Evolutionary conservation across 2,888 invertebrate species (phyloP).

Genomic region (Masnerella sp.): DNA sequence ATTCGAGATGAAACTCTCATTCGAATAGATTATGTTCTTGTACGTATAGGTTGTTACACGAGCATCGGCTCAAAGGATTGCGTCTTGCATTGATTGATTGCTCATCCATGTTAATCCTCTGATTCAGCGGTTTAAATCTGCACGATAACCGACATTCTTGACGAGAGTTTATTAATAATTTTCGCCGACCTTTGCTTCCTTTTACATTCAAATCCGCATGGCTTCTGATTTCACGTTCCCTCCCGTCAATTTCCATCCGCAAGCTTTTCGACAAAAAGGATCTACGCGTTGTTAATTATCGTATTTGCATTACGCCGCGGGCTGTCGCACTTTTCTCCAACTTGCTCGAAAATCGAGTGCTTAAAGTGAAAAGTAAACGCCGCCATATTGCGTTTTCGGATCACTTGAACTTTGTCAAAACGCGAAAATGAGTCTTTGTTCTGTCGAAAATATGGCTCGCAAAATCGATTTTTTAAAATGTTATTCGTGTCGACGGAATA

Average conservation of each 20-base stretch:
- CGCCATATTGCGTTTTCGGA: slow-evolving; percentile 18
- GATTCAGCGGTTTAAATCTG: slow-evolving; percentile 39
- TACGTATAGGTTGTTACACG: slow-evolving; percentile 26
- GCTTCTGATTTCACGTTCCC: neutral
- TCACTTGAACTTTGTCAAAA: slow-evolving; percentile 20
- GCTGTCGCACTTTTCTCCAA: too few species aligned
- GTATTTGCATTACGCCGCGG: slow-evolving; percentile 7
- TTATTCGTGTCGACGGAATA: neutral
- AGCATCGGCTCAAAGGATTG: slow-evolving; percentile 46
- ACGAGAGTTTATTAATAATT: slow-evolving; percentile 11
- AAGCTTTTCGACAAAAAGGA: neutral
- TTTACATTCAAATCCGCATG: neutral
- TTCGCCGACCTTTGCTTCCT: neutral
- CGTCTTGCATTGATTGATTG: slow-evolving; percentile 51
- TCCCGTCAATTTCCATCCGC: neutral
- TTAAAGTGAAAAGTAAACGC: neutral
- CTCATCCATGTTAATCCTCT: slow-evolving; percentile 47
- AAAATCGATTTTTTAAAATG: slow-evolving; percentile 16
- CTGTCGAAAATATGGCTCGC: slow-evolving; percentile 4
- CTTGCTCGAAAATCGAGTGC: neutral
- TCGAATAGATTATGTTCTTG: slow-evolving; percentile 19
- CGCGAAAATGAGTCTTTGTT: slow-evolving; percentile 19
- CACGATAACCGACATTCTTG: slow-evolving; percentile 16
- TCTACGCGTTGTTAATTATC: slow-evolving; percentile 8
- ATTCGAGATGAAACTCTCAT: slow-evolving; percentile 5